A percentile compares a stretch with the other conserved stretches of the same genome.
These are phyloP conservation scores for Agonopterix arenella DNA, from an alignment of 2,888 invertebrate species.

Conservation along the genomic window DNA sequence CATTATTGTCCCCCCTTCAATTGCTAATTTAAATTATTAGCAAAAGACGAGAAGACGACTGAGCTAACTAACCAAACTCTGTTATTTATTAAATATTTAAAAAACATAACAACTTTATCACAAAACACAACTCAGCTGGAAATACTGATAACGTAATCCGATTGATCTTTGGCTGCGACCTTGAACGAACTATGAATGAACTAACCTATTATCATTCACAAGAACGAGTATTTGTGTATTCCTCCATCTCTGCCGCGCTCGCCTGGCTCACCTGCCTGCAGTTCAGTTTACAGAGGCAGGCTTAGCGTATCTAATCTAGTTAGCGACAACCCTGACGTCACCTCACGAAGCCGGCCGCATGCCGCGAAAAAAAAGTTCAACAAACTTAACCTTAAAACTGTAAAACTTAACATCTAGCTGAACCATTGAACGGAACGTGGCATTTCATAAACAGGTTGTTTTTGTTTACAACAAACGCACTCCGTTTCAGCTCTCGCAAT, in stretches of 20 bases:
- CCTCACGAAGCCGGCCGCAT: constrained; percentile 43
- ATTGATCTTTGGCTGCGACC: constrained; percentile 28
- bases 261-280: constrained; percentile 26
- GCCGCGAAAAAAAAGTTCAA: constrained; percentile 62
- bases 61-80: no score
- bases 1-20: background rate
- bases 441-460: constrained; percentile 21
- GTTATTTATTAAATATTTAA: no score
- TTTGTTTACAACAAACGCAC: constrained; percentile 21
- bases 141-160: constrained; percentile 34
- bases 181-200: constrained; percentile 38
- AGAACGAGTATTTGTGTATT: constrained; percentile 28
- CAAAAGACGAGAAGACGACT: no score
- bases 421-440: constrained; percentile 14
- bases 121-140: background rate
- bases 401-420: constrained; percentile 22
- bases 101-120: background rate
- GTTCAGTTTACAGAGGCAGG: constrained; percentile 36
- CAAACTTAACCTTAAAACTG: constrained; percentile 51
- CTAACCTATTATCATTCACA: constrained; percentile 12
- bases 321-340: constrained; percentile 60
- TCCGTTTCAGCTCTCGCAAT: constrained; percentile 8
- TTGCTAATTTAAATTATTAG: background rate
- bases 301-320: constrained; percentile 65
- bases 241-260: constrained; percentile 29